Evolutionary conservation across 2,797 vertebrate genomes (phyloP), one percentile per base, ranked within the genome.

Genomic region (Tiaroga cobitis): DNA sequence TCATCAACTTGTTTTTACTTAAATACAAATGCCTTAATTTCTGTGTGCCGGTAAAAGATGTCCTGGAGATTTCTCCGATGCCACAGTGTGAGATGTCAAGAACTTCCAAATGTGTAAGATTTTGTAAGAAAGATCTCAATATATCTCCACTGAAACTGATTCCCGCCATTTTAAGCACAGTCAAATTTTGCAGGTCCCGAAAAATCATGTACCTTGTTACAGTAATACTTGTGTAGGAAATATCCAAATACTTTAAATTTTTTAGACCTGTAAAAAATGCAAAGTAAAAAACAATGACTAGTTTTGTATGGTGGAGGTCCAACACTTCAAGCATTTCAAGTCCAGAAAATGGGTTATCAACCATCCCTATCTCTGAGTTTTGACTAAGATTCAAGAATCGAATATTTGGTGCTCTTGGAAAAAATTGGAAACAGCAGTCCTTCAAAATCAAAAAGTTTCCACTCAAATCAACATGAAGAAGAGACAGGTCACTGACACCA

Each of bases 351-450:
- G 92, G 89, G 29, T 86, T 79, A 0, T n/a, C 3, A 7, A 0
- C 2, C 41, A 96, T 5, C 0, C 0, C 65, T 76, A 96, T 93
- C 3, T 87, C 0, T 0, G 67, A 67, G 81, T 96, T 96, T 88
- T 89, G 93, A 82, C 95, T 96, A 39, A 96, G 73, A 69, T 96
- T 94, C 89, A 96, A 89, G 26, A 92, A 18, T 26, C 86, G 93
- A 80, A 96, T 89, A n/a, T 85, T 92, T 21, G 86, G 73, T 82
- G 90, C 90, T 0, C 70, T 61, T 0, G 0, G 37, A 61, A 90
- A 84, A 7, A 0, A 0, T 0, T 0, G 0, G 32, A 87, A 85
- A 80, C 95, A 96, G 83, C 92, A 94, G 0, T 18, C 0, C 0
- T 39, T 56, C 5, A 93, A 84, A 68, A 56, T 90, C 59, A 96